Evolutionary conservation across 1,140 invertebrate genomes (phyloP).

Genomic region (Hetaerina americana): DNA sequence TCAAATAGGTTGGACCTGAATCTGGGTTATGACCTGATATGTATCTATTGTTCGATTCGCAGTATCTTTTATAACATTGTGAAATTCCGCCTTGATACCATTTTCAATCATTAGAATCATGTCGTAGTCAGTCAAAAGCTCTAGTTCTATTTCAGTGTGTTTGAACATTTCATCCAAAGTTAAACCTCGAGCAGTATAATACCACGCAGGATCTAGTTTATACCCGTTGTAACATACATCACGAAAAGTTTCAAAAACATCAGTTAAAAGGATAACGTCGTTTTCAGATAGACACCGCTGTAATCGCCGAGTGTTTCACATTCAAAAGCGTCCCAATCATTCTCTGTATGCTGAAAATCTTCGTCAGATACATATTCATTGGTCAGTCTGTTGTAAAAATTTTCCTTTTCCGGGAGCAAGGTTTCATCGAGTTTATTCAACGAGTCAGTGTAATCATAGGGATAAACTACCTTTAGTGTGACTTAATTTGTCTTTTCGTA

Average conservation of each 20-base stretch:
- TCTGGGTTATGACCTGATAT: slow-evolving; percentile 14
- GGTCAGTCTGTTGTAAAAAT: slow-evolving; percentile 26
- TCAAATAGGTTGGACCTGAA: not conserved
- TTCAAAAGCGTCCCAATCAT: slow-evolving; percentile 30
- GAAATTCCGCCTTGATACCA: slow-evolving; percentile 26
- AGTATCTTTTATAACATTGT: slow-evolving; percentile 23
- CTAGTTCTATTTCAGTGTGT: slow-evolving; percentile 14
- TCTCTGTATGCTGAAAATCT: slow-evolving; percentile 29
- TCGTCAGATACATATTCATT: slow-evolving; percentile 20
- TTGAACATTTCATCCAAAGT: too few relatives aligned
- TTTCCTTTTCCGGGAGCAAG: slow-evolving; percentile 22
- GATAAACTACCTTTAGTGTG: slow-evolving; percentile 21
- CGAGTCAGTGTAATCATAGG: slow-evolving; percentile 22
- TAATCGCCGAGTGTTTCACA: slow-evolving; percentile 27
- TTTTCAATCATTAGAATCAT: slow-evolving; percentile 26
- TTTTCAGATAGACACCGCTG: too few relatives aligned
- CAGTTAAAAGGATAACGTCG: not conserved
- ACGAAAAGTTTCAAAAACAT: not conserved
- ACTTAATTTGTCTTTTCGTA: slow-evolving; percentile 11
- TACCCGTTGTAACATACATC: not conserved
- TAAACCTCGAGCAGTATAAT: not conserved
- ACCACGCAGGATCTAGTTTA: not conserved
- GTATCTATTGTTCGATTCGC: slow-evolving; percentile 27
- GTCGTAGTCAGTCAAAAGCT: slow-evolving; percentile 27
- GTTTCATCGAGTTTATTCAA: slow-evolving; percentile 23